Conservation (phyloP, 2,113 vertebrate species). For the Plotosus lineatus region DNA sequence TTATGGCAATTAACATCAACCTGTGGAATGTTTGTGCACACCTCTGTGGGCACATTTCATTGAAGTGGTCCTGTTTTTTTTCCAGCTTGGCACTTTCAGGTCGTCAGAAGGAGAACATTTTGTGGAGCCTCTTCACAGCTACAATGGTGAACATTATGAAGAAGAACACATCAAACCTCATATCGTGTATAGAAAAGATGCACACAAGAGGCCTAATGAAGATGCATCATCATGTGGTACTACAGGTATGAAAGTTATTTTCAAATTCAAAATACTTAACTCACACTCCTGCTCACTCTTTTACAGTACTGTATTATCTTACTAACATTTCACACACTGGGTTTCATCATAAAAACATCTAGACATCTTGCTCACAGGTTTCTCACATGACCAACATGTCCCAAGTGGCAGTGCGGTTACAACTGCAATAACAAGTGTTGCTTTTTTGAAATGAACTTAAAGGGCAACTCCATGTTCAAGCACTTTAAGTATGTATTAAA, state of each 20-base stretch:
- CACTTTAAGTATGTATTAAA: not conserved
- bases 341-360: slow-evolving; percentile 6
- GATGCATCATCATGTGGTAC: slow-evolving; percentile 78
- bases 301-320: not conserved
- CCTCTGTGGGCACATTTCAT: slow-evolving; percentile 36
- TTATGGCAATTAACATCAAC: slow-evolving; percentile 46
- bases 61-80: slow-evolving; percentile 31
- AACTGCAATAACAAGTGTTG: not conserved
- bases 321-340: not conserved
- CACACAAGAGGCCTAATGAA: slow-evolving; percentile 63
- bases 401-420: not conserved
- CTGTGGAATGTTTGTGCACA: slow-evolving; percentile 25
- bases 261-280: no score
- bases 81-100: slow-evolving; percentile 93
- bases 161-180: slow-evolving; percentile 96
- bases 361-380: slow-evolving; percentile 8
- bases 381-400: not conserved
- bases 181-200: slow-evolving; percentile 84
- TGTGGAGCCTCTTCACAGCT: slow-evolving; percentile 88
- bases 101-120: slow-evolving; percentile 95
- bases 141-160: slow-evolving; percentile 83
- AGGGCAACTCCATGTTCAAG: not conserved
- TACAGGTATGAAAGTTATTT: slow-evolving; percentile 81
- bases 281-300: not conserved
- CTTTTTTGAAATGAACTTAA: not conserved